Percentiles rank a stretch among this genome's conserved stretches.
Conservation (phyloP, 1,140 invertebrate species). For the Euwallacea similis region DNA sequence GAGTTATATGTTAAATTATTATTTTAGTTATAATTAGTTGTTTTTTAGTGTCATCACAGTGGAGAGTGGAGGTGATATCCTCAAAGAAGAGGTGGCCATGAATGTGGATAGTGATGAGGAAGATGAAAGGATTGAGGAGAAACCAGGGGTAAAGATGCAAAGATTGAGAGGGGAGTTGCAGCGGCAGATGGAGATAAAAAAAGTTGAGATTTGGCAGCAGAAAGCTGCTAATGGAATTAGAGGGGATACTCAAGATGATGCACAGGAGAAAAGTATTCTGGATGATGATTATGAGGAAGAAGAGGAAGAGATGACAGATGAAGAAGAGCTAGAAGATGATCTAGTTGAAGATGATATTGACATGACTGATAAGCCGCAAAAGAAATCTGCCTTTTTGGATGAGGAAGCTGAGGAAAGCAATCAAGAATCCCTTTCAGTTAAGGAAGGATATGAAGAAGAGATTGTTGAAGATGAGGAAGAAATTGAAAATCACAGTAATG, state of each 20-base stretch:
- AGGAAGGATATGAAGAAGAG: conserved; percentile 46
- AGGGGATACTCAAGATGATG: conserved; percentile 11
- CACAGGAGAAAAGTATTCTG: conserved; percentile 49
- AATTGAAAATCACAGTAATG: conserved; percentile 42
- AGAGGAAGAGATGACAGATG: conserved; percentile 48
- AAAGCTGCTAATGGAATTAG: conserved; percentile 53
- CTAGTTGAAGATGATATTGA: conserved; percentile 42
- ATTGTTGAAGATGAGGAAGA: conserved; percentile 52
- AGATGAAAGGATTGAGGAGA: conserved; percentile 51
- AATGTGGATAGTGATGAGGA: conserved; percentile 49
- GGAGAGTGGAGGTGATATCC: conserved; percentile 51
- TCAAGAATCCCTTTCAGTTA: background rate
- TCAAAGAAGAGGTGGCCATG: conserved; percentile 55
- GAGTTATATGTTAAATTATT: background rate
- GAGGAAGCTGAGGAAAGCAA: conserved; percentile 40
- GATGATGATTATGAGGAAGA: conserved; percentile 54
- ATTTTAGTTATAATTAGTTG: conserved; percentile 9
- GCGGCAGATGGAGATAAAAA: conserved; percentile 63
- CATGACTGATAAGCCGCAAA: conserved; percentile 37
- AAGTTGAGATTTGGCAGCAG: conserved; percentile 66
- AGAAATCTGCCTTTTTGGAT: conserved; percentile 46
- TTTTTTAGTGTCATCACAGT: conserved; percentile 49
- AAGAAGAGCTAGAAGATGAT: conserved; percentile 48
- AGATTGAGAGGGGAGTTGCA: conserved; percentile 66
- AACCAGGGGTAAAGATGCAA: conserved; percentile 62